A percentile compares a stretch with the other conserved stretches of the same genome.
These are phyloP conservation scores for Xestia c-nigrum DNA, from an alignment of 2,888 invertebrate species.

Conservation along the genomic window DNA sequence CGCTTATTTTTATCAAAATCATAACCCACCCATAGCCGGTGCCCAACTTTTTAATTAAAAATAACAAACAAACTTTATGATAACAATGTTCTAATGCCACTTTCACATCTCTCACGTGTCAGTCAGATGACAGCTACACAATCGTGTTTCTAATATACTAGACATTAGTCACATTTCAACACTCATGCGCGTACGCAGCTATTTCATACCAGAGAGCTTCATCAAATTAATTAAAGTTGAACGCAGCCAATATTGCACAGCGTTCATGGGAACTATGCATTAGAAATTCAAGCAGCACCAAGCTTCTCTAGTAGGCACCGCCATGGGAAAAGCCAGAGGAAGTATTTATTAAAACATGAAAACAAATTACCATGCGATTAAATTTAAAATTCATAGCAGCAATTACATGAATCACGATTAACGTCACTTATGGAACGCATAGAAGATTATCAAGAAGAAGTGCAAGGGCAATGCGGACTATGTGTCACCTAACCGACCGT, in stretches of 20 bases:
- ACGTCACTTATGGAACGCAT: conserved; percentile 39
- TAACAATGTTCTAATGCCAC: conserved; percentile 7
- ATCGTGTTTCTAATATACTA: neutral
- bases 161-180: neutral
- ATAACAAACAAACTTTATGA: conserved; percentile 11
- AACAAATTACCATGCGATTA: conserved; percentile 51
- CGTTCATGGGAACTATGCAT: conserved; percentile 40
- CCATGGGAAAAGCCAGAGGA: conserved; percentile 55
- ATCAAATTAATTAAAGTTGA: conserved; percentile 39
- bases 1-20: neutral
- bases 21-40: neutral
- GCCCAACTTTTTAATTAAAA: neutral
- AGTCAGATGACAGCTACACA: neutral
- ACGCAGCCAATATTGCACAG: conserved; percentile 19
- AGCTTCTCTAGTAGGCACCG: conserved; percentile 25
- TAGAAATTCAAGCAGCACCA: conserved; percentile 34
- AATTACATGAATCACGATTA: conserved; percentile 62
- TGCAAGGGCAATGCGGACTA: conserved; percentile 62
- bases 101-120: conserved; percentile 21
- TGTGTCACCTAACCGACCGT: conserved; percentile 77
- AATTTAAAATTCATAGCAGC: conserved; percentile 58
- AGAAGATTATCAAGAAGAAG: conserved; percentile 57
- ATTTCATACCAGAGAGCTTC: neutral
- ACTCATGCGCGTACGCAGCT: neutral
- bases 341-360: conserved; percentile 52